Base-by-base conservation (phyloP, 2,888 invertebrate genomes). In the Aporophyla lueneburgensis region DNA sequence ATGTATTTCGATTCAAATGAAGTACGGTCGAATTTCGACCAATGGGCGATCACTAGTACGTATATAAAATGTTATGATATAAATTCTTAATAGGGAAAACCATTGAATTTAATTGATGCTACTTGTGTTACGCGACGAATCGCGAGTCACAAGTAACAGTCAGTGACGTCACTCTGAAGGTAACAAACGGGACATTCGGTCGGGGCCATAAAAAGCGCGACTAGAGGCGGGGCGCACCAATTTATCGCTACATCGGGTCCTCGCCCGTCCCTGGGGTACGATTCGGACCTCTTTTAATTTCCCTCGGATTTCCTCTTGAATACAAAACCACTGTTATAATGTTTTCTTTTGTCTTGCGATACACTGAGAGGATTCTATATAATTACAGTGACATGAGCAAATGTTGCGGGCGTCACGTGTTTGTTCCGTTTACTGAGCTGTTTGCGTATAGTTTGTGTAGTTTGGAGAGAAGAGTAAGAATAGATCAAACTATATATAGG, bases 191-290 rank as follows among this genome's bases (percentile, higher is more conserved):
- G 73, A 76, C 81, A 75, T 80, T 75, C 80, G 74, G 79, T 72
- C 80, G 71, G 76, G 61, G 59, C 81, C 69, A 83, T 87, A 88
- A 87, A 88, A 86, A 85, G 76, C 71, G 72, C 46, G 70, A 58
- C 78, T 54, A 49, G 67, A 67, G 76, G 63, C 73, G 74, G 71
- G 62, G 71, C 51, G 61, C 80, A 66, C 76, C 89, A 91, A 91
- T 92, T 91, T 90, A 91, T 90, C 89, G 92, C 87, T 89, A 89
- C 88, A 89, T 88, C 86, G 87, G 88, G 81, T 80, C 89, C 80
- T 86, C 82, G 79, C 78, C 69, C 76, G 76, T 88, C 91, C 89
- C 91, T 27, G 21, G 89, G 86, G 91, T 61, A 80, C 87, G 75
- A 89, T 91, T 88, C 84, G 69, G 86, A 68, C 86, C 83, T 86